These are phyloP conservation scores for Tenthredo amoena DNA, from an alignment of 2,888 invertebrate species.

Conservation along the genomic window DNA sequence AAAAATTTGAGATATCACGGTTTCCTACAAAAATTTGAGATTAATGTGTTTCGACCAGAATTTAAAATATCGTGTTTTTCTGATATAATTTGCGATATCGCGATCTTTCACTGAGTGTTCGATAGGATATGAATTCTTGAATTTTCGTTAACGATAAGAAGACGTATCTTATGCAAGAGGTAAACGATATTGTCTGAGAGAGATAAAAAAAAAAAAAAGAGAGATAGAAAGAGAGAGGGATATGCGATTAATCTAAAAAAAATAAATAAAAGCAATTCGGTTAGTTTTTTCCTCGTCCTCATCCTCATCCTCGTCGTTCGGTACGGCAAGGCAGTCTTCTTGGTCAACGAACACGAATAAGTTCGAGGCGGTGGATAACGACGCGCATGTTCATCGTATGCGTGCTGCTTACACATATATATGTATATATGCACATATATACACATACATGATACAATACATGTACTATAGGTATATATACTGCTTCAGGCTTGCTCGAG, in stretches of 20 bases:
- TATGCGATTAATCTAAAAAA: not conserved
- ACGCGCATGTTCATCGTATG: conserved; percentile 20
- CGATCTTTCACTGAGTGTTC: too few relatives aligned
- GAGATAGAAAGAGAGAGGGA: not conserved
- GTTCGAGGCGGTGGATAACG: conserved; percentile 19
- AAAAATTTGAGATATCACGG: too few relatives aligned
- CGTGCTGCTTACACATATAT: not conserved
- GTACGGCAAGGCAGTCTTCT: not conserved
- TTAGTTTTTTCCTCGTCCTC: not conserved
- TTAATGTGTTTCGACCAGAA: too few relatives aligned
- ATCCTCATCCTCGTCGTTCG: not conserved
- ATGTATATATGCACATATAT: not conserved
- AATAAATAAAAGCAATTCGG: not conserved
- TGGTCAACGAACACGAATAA: conserved; percentile 22
- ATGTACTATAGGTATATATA: conserved; percentile 45
- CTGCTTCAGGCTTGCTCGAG: conserved; percentile 52
- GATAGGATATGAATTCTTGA: not conserved
- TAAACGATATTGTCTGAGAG: not conserved
- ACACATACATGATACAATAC: not conserved
- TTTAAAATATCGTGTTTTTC: too few relatives aligned
- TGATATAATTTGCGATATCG: too few relatives aligned
- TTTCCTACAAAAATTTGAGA: too few relatives aligned
- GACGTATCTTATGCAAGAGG: not conserved
- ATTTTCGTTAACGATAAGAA: not conserved
- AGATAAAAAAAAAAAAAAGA: not conserved